Evolutionary conservation across 1,140 invertebrate species (phyloP), one percentile per base, ranked within the genome.

Genomic region (Euglossa dilemma): DNA sequence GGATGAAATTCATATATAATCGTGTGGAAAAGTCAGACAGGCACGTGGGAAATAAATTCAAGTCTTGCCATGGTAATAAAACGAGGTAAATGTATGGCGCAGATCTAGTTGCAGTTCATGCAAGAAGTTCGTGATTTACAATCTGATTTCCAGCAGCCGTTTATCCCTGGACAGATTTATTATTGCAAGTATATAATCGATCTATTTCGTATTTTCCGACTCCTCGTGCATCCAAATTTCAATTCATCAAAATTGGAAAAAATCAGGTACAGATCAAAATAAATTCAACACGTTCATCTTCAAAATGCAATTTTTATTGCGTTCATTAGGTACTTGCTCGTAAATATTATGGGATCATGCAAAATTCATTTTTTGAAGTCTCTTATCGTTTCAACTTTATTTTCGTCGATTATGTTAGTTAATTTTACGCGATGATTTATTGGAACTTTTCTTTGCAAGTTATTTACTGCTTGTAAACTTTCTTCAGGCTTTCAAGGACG

Each of bases 91-190:
- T 9, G n/a, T 9, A 47, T 28, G 28, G 16, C 47, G 28, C 28
- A 25, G 14, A 78, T 78, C n/a, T 70, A 78, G 45, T 59, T 20
- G 36, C 36, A 36, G 36, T 50, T n/a, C n/a, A n/a, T 28, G 8
- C 54, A 52, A 14, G 36, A 52, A 47, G 36, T 71, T 50, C 18
- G 7, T 64, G 75, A 83, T 83, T 83, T 83, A 71, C 52, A 61
- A 64, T 78, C 36, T 70, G 52, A 83, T 59, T 70, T 70, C 36
- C 47, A 70, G n/a, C 23, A 25, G 20, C 12, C 45, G 52, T 64
- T 54, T 64, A 25, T 28, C 9, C 8, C 9, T 78, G 16, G 70
- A 72, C 28, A 73, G 57, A 80, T 80, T 73, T 80, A 80, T 63
- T 54, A 18, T 16, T 14, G 36, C 1, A 67, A 12, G n/a, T 43